Evolutionary conservation across 2,113 vertebrate species (phyloP).

Genomic region (Neogobius melanostomus): DNA sequence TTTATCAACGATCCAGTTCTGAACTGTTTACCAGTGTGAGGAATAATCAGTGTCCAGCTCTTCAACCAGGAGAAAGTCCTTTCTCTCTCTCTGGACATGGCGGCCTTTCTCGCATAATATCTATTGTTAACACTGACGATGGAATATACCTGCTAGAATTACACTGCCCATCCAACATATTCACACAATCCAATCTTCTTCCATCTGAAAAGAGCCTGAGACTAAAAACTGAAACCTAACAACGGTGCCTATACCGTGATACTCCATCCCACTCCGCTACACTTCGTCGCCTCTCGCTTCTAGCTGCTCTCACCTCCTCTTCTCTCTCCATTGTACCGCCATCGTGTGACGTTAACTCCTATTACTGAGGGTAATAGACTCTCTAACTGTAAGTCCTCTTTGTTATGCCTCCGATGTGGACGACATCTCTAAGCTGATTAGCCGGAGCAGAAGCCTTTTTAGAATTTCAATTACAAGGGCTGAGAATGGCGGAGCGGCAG

Average conservation of each 20-base stretch:
- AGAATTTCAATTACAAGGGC: conserved; percentile 68
- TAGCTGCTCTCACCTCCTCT: conserved; percentile 14
- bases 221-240: conserved; percentile 7
- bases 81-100: neutral
- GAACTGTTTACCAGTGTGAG: neutral
- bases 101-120: neutral
- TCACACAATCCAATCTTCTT: neutral
- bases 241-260: neutral
- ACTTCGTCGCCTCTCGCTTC: neutral
- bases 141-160: neutral
- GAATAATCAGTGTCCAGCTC: neutral
- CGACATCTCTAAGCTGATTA: conserved; percentile 74
- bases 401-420: conserved; percentile 62
- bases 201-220: neutral
- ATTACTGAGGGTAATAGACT: conserved; percentile 64
- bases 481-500: conserved; percentile 52
- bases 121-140: neutral
- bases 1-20: neutral
- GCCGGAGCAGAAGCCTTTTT: conserved; percentile 58
- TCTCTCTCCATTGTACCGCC: conserved; percentile 48
- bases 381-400: conserved; percentile 62
- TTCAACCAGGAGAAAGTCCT: neutral
- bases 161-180: neutral
- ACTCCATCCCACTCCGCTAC: conserved; percentile 2
- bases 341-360: conserved; percentile 53